Percentiles rank a stretch among this genome's conserved stretches.
These are phyloP conservation scores for Drosophila ustulata DNA, from an alignment of 2,888 invertebrate species.

Conservation along the genomic window DNA sequence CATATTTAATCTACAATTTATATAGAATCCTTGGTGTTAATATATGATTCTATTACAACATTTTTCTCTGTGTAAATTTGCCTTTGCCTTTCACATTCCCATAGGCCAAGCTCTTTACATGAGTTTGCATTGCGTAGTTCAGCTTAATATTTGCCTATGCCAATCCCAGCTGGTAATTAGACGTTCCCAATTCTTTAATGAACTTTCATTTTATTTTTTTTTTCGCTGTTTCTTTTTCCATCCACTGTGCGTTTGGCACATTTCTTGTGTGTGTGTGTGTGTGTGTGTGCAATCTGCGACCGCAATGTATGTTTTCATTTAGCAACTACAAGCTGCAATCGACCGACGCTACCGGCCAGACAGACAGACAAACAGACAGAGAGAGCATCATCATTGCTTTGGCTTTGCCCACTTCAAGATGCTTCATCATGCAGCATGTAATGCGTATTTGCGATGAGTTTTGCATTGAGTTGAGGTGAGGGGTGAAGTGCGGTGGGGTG, in stretches of 20 bases:
- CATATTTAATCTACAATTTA: too few relatives aligned
- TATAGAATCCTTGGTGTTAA: too few relatives aligned
- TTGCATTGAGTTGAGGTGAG: constrained; percentile 11
- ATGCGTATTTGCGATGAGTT: constrained; percentile 45
- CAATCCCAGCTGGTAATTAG: constrained; percentile 53
- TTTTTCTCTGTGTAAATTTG: too few relatives aligned
- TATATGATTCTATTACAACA: too few relatives aligned
- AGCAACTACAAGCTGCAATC: constrained; percentile 73
- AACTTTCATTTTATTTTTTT: constrained; percentile 26
- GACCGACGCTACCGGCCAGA: constrained; percentile 61
- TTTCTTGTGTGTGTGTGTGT: constrained; percentile 36
- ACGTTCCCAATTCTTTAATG: constrained; percentile 40
- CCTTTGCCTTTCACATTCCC: constrained; percentile 48
- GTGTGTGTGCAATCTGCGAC: constrained; percentile 51
- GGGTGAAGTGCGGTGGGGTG: too few relatives aligned
- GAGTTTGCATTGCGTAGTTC: neutral
- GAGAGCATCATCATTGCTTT: constrained; percentile 23
- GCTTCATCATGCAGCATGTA: constrained; percentile 75
- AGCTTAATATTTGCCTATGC: constrained; percentile 38
- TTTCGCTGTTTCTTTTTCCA: neutral
- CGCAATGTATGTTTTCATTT: constrained; percentile 78
- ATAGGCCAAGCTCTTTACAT: constrained; percentile 24
- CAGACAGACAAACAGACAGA: neutral
- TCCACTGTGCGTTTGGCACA: constrained; percentile 56
- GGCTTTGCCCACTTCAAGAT: constrained; percentile 64